These are phyloP conservation scores for Anabacerthia variegaticeps DNA, from an alignment of 2,797 vertebrate species.

Conservation along the genomic window DNA sequence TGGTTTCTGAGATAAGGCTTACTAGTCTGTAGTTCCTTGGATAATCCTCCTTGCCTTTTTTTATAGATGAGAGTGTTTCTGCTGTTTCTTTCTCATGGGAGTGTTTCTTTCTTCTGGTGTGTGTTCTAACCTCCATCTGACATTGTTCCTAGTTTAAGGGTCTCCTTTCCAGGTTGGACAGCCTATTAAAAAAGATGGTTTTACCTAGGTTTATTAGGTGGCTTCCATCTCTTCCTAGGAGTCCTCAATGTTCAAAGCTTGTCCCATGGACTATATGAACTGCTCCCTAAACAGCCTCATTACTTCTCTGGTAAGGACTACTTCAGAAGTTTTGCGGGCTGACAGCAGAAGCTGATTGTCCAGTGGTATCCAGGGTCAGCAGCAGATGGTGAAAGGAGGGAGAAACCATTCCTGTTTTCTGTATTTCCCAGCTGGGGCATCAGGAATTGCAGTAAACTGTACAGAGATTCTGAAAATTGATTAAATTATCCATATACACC, in stretches of 20 bases:
- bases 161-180: neutral
- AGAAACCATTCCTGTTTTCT: neutral
- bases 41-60: neutral
- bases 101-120: neutral
- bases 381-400: neutral
- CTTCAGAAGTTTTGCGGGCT: neutral
- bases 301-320: neutral
- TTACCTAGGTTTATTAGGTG: neutral
- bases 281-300: neutral
- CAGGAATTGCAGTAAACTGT: neutral
- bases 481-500: neutral
- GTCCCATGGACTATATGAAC: neutral
- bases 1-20: neutral
- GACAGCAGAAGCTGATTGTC: neutral
- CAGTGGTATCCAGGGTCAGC: neutral
- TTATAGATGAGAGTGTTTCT: neutral
- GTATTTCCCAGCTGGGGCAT: neutral
- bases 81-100: too few species aligned
- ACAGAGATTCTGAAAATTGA: neutral
- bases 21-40: neutral
- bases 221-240: neutral
- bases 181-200: neutral
- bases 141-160: neutral
- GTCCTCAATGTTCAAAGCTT: neutral
- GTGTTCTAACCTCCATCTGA: neutral